Base-by-base conservation (phyloP, 2,888 invertebrate genomes). In the Lepidocyrtinus sp. region DNA sequence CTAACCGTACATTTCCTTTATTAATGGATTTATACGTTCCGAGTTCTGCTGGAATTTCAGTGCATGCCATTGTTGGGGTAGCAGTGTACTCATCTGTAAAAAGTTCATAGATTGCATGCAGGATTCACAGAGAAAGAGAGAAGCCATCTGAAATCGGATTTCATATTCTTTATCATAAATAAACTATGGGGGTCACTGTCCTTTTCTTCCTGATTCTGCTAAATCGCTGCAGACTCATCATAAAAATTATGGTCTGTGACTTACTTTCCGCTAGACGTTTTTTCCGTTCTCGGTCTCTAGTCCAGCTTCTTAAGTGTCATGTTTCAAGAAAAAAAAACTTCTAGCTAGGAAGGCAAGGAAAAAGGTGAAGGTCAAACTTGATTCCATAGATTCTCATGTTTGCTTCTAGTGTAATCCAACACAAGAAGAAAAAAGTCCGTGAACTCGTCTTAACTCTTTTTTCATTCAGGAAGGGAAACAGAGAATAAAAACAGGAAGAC, bases 341-440 rank as follows among this genome's bases (percentile, higher is more conserved):
- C 36, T 12, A 9, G 36, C 7, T 36, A 36, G 5, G 21, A 69
- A 46, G 12, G 26, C 5, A 62, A 71, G 25, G 21, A 72, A 67
- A 75, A 75, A 75, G 75, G 75, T 75, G 75, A 75, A 75, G 75
- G 75, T 75, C 75, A 61, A 67, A 45, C 26, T 61, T 1, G n/a
- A 36, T 61, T 68, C 75, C 75, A 65, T 68, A 9, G 36, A 36
- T 12, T 71, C 21, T 21, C 36, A 12, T 46, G 46, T 59, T 50
- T 50, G 1, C 36, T 9, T n/a, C n/a, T n/a, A n/a, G n/a, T n/a
- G n/a, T n/a, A n/a, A n/a, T n/a, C n/a, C n/a, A n/a, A n/a, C n/a
- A n/a, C n/a, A n/a, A n/a, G n/a, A 1, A 27, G 65, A 19, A 5
- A 36, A 9, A 5, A 9, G 36, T 36, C 36, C 36, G 12, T 36